Base-by-base conservation (phyloP, 1,140 invertebrate species). In the Brachionus sp. region DNA sequence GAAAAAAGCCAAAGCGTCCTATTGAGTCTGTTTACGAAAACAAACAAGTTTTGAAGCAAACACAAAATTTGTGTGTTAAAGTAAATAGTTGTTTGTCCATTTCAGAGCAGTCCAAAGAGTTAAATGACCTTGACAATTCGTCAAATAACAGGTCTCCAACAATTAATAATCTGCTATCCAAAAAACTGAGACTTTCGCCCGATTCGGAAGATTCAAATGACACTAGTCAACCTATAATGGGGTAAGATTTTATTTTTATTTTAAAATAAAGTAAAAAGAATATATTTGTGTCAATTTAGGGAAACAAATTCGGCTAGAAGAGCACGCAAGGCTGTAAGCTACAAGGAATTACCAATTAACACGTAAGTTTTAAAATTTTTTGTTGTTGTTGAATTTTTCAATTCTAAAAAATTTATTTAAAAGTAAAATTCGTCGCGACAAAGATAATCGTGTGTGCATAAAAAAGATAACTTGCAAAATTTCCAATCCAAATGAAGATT, bases 401-500 rank as follows among this genome's bases (percentile, higher is more conserved):
- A 3, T 23, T 19, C 23, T 19, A 70, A 70, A 39, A 39, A 37
- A 19, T 23, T 68, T 37, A 39, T 16, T 70, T 70, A 16, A 9
- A 35, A 70, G 66, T 1, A 75, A 75, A 46, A 75, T 75, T 29
- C 37, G 70, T 10, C 70, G 70, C 0, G 70, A 75, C 42, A 75
- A 75, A 75, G 42, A 75, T 46, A 75, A 75, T 25, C 39, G 44
- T 12, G 25, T 75, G 19, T 75, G 70, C 13, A 29, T 75, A 12
- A 44, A n/a, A 23, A 25, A 23, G 13, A 6, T 75, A 5, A 46
- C 16, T 35, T 44, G 42, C 13, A 75, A 75, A 46, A 25, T 46
- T 4, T 12, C 70, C 0, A 75, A 75, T 46, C 70, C 70, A 33
- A 75, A 75, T 75, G 70, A 75, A 46, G 70, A 75, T 29, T 75